phyloP scores from a whole-genome alignment of 2,113 vertebrate genomes.

The Balaeniceps rex region DNA sequence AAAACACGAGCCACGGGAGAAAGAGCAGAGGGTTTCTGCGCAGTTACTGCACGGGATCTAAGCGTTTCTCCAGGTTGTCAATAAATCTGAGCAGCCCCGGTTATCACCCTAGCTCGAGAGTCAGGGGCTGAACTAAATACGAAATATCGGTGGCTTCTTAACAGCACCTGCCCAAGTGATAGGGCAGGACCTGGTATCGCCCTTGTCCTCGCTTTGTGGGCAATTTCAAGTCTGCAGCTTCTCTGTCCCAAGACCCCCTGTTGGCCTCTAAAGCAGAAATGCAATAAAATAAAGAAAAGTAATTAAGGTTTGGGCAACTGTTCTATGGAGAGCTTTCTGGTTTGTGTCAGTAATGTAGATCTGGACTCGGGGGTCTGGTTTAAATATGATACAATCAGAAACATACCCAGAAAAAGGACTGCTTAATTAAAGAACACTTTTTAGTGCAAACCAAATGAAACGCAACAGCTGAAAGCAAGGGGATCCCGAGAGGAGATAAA shows the following conservation, averaged over 20 bases:
- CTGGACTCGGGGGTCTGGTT: background rate
- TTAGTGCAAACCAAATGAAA: background rate
- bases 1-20: background rate
- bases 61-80: accelerated
- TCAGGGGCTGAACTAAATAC: accelerated
- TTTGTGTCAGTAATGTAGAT: slow-evolving; percentile 23
- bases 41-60: background rate
- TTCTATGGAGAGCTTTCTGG: background rate
- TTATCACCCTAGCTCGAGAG: background rate
- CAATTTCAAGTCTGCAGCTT: background rate
- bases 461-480: background rate
- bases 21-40: background rate
- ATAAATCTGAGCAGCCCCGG: background rate
- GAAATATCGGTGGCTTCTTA: background rate
- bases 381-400: slow-evolving; percentile 10
- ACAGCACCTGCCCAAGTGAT: background rate
- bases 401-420: background rate
- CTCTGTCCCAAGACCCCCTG: background rate
- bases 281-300: background rate
- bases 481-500: background rate
- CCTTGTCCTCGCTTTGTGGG: accelerated
- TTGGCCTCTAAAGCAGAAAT: background rate
- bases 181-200: background rate
- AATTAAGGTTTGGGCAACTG: background rate
- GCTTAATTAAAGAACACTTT: background rate